A percentile compares a stretch with the other conserved stretches of the same genome.
phyloP scores from a whole-genome alignment of 1,140 invertebrate species.

The Cryptotermes secundus region DNA sequence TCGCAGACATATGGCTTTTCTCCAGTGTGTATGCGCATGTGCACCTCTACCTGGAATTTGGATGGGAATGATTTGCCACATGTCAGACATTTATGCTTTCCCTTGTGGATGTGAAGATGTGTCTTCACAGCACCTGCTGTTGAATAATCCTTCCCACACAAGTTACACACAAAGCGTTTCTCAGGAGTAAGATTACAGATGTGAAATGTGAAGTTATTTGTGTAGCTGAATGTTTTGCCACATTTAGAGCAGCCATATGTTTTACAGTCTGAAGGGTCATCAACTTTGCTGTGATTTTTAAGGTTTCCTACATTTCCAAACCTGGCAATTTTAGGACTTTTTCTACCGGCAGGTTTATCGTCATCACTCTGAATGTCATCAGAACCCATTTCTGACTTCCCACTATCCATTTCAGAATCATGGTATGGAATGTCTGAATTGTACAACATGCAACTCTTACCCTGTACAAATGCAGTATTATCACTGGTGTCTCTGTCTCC shows the following conservation, averaged over 20 bases:
- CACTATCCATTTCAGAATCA: background rate
- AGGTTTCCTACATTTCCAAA: background rate
- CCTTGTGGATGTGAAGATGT: slow-evolving; percentile 44
- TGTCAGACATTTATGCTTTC: background rate
- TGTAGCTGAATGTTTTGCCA: slow-evolving; percentile 32
- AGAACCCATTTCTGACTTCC: background rate
- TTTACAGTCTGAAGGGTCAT: slow-evolving; percentile 53
- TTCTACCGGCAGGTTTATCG: background rate
- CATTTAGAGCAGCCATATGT: slow-evolving; percentile 46
- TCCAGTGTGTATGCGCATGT: slow-evolving; percentile 32
- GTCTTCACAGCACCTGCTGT: slow-evolving; percentile 48
- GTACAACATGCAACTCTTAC: background rate
- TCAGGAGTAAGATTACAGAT: slow-evolving; percentile 22
- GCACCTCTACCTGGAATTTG: slow-evolving; percentile 43
- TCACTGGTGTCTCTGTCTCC: background rate
- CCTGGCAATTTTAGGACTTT: background rate
- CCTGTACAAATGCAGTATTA: background rate
- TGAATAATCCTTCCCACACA: slow-evolving; percentile 51
- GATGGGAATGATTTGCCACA: slow-evolving; percentile 43
- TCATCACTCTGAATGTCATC: background rate
- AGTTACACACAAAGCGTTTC: slow-evolving; percentile 46
- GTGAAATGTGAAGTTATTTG: slow-evolving; percentile 22
- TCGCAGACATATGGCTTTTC: slow-evolving; percentile 38
- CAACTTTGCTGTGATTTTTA: background rate
- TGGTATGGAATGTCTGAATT: background rate